A percentile compares a stretch with the other conserved stretches of the same genome.
These are phyloP conservation scores for Limnephilus rhombicus DNA, from an alignment of 2,888 invertebrate species.

Conservation along the genomic window DNA sequence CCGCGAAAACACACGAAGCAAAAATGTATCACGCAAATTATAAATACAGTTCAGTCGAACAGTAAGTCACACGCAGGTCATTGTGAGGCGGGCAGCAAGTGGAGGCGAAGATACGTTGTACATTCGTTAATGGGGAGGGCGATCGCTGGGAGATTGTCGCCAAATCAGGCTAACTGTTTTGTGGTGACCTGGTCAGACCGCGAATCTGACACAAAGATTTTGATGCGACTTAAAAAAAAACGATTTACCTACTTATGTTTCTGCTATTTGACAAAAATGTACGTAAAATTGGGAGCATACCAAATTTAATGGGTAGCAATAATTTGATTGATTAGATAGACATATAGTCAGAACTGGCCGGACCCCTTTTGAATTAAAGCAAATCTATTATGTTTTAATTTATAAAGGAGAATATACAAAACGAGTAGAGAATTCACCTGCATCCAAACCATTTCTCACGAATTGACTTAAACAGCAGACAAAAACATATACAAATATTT, in stretches of 20 bases:
- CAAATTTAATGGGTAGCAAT: no score
- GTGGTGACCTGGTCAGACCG: not conserved
- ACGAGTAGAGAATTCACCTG: no score
- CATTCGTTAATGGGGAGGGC: not conserved
- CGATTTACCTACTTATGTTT: no score
- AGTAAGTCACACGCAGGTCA: conserved; percentile 1
- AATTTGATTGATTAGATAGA: no score
- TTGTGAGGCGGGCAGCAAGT: not conserved
- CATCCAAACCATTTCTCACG: no score
- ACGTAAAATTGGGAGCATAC: no score
- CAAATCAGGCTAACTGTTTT: not conserved
- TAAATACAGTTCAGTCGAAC: not conserved
- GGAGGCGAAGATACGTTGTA: not conserved
- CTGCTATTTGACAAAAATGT: no score
- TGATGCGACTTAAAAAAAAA: no score
- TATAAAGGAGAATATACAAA: no score
- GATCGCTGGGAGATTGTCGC: not conserved
- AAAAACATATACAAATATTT: no score
- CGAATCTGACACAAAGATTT: not conserved
- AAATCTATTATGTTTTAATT: no score
- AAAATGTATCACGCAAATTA: not conserved
- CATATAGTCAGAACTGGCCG: not conserved
- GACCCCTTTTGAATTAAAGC: not conserved
- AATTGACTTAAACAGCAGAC: no score
- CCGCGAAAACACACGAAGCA: not conserved